phyloP scores from a whole-genome alignment of 2,113 vertebrate species.

The Rhinoptilus africanus region DNA sequence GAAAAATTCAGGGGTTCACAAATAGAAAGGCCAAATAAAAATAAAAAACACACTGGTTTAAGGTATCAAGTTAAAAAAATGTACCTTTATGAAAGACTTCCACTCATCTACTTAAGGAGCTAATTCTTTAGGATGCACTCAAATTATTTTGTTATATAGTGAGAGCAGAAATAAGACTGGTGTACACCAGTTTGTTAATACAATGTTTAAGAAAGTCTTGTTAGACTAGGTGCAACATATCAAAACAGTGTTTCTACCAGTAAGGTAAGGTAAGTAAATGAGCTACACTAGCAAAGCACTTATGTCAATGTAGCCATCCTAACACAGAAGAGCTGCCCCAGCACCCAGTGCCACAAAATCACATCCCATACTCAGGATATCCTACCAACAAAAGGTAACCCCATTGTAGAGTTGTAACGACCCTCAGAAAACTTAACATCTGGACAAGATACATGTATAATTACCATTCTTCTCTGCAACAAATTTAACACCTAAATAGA shows the following conservation, averaged over 20 bases:
- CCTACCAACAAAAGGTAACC: not conserved
- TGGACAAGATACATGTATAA: not conserved
- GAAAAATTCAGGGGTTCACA: not conserved
- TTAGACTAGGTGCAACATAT: not conserved
- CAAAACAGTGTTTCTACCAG: not conserved
- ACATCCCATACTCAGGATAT: not conserved
- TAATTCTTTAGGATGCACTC: not conserved
- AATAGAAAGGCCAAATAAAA: not conserved
- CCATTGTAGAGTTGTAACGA: rapidly evolving
- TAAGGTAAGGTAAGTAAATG: not conserved
- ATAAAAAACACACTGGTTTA: not conserved
- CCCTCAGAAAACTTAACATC: not conserved
- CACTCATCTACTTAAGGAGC: not conserved
- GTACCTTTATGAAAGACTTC: not conserved
- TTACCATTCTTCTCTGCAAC: not conserved
- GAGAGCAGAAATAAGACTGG: rapidly evolving
- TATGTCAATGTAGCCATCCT: not conserved
- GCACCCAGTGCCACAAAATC: not conserved
- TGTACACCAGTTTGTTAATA: not conserved
- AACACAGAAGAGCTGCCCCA: not conserved
- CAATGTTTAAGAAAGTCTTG: not conserved
- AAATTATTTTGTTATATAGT: rapidly evolving
- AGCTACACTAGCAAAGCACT: not conserved
- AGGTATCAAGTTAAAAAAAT: not conserved
- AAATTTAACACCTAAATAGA: not conserved